A percentile compares a stretch with the other conserved stretches of the same genome.
Evolutionary conservation across 2,888 invertebrate species (phyloP).

Genomic region (Amorpha juglandis): DNA sequence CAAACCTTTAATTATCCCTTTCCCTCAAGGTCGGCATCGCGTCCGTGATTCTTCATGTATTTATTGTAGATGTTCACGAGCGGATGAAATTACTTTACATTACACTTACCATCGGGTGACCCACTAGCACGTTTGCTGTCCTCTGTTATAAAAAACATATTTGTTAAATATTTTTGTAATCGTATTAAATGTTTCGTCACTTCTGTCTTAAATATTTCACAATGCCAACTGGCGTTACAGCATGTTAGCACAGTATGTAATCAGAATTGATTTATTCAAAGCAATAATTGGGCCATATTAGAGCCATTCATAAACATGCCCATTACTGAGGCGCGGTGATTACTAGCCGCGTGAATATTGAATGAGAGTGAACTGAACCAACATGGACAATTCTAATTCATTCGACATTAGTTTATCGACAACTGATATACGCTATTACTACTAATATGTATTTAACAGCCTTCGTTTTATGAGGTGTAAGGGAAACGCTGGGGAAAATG

Average conservation of each 20-base stretch:
- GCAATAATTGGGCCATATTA: constrained; percentile 33
- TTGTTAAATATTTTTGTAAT: background rate
- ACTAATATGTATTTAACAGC: background rate
- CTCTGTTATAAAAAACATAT: no score
- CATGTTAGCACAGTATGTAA: background rate
- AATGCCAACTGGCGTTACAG: background rate
- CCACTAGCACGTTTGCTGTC: no score
- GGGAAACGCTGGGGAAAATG: no score
- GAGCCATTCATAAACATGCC: constrained; percentile 36
- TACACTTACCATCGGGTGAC: no score
- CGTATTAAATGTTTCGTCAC: background rate
- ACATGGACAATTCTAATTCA: constrained; percentile 10
- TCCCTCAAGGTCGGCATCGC: no score
- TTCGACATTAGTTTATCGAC: constrained; percentile 5
- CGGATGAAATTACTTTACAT: no score
- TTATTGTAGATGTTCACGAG: no score
- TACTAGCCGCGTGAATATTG: constrained; percentile 51
- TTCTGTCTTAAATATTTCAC: background rate
- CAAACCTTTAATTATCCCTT: no score
- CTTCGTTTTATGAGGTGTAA: background rate
- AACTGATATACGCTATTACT: no score
- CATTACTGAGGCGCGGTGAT: constrained; percentile 48
- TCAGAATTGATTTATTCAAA: constrained; percentile 27
- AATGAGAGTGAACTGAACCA: constrained; percentile 37
- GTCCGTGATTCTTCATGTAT: no score